These are phyloP conservation scores for Enteromius radiatus DNA, from an alignment of 2,797 vertebrate species.

Conservation along the genomic window DNA sequence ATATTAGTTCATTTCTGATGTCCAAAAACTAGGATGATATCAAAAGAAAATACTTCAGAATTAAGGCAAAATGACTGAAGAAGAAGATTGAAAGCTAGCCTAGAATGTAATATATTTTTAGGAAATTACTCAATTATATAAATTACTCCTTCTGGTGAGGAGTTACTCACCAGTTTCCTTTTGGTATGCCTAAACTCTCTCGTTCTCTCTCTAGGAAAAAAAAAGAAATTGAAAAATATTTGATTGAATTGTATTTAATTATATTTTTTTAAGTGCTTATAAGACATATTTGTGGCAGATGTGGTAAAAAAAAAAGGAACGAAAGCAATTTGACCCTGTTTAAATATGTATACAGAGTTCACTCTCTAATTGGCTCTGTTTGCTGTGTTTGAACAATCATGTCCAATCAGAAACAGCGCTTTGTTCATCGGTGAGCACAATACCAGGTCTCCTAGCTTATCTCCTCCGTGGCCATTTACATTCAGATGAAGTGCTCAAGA, in stretches of 20 bases:
- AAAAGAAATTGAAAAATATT: background rate
- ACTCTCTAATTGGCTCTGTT: background rate
- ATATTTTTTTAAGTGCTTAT: background rate
- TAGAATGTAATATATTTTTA: background rate
- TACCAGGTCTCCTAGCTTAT: slow-evolving; percentile 2
- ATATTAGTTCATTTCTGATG: background rate
- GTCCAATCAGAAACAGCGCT: background rate
- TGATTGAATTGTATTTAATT: background rate
- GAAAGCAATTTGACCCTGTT: background rate
- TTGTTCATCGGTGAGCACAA: background rate
- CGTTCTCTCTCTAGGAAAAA: background rate
- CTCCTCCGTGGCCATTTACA: slow-evolving; percentile 4
- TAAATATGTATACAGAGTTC: background rate
- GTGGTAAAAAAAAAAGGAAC: background rate
- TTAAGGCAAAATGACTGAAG: background rate
- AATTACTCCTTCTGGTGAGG: background rate
- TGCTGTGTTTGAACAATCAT: background rate
- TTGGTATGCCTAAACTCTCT: background rate
- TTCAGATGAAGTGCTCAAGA: slow-evolving; percentile 15
- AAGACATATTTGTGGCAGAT: background rate
- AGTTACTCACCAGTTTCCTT: background rate
- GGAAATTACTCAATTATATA: background rate
- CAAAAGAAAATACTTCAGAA: background rate
- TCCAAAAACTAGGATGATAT: background rate
- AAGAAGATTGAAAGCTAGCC: background rate